A percentile compares a stretch with the other conserved stretches of the same genome.
phyloP scores from a whole-genome alignment of 2,113 vertebrate genomes.

The Labrus mixtus region DNA sequence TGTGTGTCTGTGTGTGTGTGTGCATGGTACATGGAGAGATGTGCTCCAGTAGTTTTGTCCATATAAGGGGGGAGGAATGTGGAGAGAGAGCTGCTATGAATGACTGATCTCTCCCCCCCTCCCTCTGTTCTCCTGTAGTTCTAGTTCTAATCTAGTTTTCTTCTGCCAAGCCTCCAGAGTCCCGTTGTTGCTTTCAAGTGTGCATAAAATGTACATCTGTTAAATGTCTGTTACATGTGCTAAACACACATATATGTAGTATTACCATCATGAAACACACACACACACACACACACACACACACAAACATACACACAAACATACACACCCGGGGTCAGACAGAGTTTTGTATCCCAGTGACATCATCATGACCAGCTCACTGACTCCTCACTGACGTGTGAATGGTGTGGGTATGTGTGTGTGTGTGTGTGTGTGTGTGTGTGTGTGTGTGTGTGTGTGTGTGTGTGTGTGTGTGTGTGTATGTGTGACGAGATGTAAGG shows the following conservation, averaged over 20 bases:
- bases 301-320: conserved; percentile 28
- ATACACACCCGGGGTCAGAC: conserved; percentile 2
- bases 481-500: conserved; percentile 30
- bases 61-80: conserved; percentile 85
- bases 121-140: conserved; percentile 21
- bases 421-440: no score
- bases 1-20: conserved; percentile 38
- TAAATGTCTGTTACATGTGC: conserved; percentile 1
- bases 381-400: conserved; percentile 32
- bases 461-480: background rate
- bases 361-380: conserved; percentile 51
- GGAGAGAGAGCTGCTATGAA: conserved; percentile 71
- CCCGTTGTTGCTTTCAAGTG: conserved; percentile 18
- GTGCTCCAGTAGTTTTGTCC: conserved; percentile 78
- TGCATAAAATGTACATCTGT: background rate
- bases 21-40: conserved; percentile 50
- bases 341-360: conserved; percentile 40
- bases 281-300: conserved; percentile 25
- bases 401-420: conserved; percentile 9
- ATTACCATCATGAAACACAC: conserved; percentile 24
- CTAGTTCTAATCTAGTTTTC: conserved; percentile 12
- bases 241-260: conserved; percentile 1
- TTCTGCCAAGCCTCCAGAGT: conserved; percentile 27
- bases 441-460: background rate
- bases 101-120: conserved; percentile 71